Evolutionary conservation across 2,797 vertebrate species (phyloP).

Genomic region (Microhierax caerulescens): DNA sequence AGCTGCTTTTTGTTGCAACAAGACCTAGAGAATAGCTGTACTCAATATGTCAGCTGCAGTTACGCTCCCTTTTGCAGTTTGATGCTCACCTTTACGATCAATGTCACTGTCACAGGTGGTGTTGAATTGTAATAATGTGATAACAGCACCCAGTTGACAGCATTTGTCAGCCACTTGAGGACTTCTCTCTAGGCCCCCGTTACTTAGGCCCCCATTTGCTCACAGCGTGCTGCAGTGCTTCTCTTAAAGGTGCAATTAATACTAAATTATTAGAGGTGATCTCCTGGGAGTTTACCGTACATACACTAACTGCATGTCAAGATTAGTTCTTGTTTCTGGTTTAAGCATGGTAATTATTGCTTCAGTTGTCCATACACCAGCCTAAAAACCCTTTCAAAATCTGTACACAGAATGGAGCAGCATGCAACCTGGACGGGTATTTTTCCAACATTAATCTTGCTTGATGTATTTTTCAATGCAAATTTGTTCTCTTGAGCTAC

Average conservation of each 20-base stretch:
- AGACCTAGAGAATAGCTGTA: neutral
- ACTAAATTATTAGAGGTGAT: neutral
- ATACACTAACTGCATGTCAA: neutral
- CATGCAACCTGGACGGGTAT: neutral
- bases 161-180: neutral
- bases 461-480: neutral
- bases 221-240: neutral
- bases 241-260: neutral
- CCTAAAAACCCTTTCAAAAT: neutral
- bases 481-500: neutral
- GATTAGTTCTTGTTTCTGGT: neutral
- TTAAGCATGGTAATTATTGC: neutral
- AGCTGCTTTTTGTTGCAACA: neutral
- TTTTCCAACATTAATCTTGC: neutral
- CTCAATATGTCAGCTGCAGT: neutral
- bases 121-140: neutral
- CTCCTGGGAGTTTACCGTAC: neutral
- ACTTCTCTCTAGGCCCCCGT: neutral
- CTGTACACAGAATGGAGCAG: neutral
- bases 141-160: neutral
- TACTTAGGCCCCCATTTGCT: too few species aligned
- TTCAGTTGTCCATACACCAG: neutral
- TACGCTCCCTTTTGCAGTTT: neutral
- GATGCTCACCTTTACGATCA: neutral
- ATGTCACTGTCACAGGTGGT: neutral